Evolutionary conservation across 2,113 vertebrate species (phyloP).

Genomic region (Lota lota): DNA sequence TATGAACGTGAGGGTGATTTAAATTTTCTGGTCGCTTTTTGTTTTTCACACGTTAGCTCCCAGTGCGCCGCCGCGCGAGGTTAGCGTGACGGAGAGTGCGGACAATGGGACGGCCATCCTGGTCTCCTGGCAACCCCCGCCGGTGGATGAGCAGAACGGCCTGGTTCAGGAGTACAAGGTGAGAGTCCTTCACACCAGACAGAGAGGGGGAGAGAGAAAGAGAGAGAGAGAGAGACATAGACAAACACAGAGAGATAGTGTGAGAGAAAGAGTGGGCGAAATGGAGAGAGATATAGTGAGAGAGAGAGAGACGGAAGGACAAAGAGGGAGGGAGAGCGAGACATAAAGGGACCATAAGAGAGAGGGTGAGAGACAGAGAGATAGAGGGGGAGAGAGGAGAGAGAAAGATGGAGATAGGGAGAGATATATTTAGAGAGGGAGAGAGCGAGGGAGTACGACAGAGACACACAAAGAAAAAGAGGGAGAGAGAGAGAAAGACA

Average conservation of each 20-base stretch:
- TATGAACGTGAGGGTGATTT: slow-evolving; percentile 45
- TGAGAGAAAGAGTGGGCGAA: too few species aligned
- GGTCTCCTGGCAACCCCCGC: slow-evolving; percentile 94
- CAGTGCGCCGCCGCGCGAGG: slow-evolving; percentile 90
- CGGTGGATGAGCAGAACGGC: slow-evolving; percentile 90
- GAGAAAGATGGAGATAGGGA: too few species aligned
- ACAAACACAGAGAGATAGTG: too few species aligned
- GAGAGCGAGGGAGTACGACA: background rate
- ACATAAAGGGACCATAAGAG: too few species aligned
- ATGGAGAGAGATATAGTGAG: too few species aligned
- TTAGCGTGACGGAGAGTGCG: slow-evolving; percentile 89
- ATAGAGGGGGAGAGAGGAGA: too few species aligned
- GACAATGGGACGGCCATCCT: slow-evolving; percentile 91
- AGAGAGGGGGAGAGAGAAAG: slow-evolving; percentile 23
- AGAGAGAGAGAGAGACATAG: slow-evolving; percentile 31
- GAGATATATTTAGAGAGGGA: too few species aligned
- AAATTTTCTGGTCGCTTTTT: slow-evolving; percentile 19
- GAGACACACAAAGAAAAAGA: too few species aligned
- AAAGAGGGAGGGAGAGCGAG: slow-evolving; percentile 23
- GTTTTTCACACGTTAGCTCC: slow-evolving; percentile 75
- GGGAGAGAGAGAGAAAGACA: slow-evolving; percentile 24
- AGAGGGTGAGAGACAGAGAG: too few species aligned
- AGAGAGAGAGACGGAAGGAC: too few species aligned
- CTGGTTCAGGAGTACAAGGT: slow-evolving; percentile 98
- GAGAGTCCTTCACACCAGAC: slow-evolving; percentile 30